Base-by-base conservation (phyloP, 2,797 vertebrate genomes). In the Chaenodraco wilsoni region DNA sequence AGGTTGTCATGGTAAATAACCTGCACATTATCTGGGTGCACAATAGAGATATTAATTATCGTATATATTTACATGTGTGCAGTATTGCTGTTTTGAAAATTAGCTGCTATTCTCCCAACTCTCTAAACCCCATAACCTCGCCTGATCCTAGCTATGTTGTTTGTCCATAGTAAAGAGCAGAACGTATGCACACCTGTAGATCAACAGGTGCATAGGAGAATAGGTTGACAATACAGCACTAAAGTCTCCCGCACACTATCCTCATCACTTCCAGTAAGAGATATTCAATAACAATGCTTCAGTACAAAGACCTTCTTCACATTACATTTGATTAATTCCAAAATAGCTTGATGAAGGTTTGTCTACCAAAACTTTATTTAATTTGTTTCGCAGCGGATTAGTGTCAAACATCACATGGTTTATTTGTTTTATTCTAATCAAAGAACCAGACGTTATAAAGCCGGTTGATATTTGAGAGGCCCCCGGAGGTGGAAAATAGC, bases 341-440 rank as follows among this genome's bases (percentile, higher is more conserved):
- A 37, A 37, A 37, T 37, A 37, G 8, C 33, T 7, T 9, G 33
- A 37, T 37, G 33, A 37, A 37, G 33, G 33, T 37, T 9, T 37
- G 33, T 37, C 6, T 37, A 37, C 33, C 33, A 37, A 37, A 37
- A 37, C 33, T 37, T 83, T 44, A 52, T 72, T 75, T 67, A 63
- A 14, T 63, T 65, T 75, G 46, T 65, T 64, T 17, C 40, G 19
- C 61, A 68, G 19, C 71, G 54, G 78, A 63, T 71, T 21, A 27
- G 43, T 45, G 41, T 68, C 41, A 4, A 37, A 58, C 33, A 43
- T 77, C 3, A 41, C 13, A 45, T 67, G 17, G 49, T 73, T 59
- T 71, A 69, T 84, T 79, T 74, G 67, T 70, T 84, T 74, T 72
- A 27, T 74, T 71, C 27, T 76, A 69, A 60, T 69, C 33, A 60